Evolutionary conservation across 1,140 invertebrate species (phyloP).

Genomic region (Wiebesia pumilae): DNA sequence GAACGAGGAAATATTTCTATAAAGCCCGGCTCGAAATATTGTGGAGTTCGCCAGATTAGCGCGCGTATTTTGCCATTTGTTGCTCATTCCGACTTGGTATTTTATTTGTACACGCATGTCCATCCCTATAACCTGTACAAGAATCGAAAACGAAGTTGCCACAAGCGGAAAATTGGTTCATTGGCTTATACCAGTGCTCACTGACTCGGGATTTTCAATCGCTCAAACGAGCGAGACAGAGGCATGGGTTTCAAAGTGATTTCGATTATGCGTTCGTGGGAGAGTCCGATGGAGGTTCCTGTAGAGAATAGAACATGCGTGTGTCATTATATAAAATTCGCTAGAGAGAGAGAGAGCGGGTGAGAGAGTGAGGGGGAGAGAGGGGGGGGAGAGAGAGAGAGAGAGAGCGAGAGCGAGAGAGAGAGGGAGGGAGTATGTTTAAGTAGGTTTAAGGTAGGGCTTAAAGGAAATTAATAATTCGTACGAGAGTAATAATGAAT

Average conservation of each 20-base stretch:
- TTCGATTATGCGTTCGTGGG: slow-evolving; percentile 6
- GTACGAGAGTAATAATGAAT: slow-evolving; percentile 5
- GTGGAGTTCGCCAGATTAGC: slow-evolving; percentile 1
- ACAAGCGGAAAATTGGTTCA: slow-evolving; percentile 41
- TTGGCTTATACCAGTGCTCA: slow-evolving; percentile 9
- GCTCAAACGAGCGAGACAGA: neutral
- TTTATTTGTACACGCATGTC: neutral
- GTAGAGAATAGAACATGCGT: no score
- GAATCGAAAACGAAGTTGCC: slow-evolving; percentile 34
- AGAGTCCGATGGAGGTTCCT: neutral
- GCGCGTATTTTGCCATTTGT: slow-evolving; percentile 10
- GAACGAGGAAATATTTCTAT: neutral
- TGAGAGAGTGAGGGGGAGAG: no score
- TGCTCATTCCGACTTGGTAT: neutral
- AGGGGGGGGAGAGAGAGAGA: neutral
- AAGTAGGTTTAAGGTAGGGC: neutral
- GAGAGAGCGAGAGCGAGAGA: neutral
- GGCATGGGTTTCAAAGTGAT: slow-evolving; percentile 14
- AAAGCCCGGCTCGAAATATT: slow-evolving; percentile 30
- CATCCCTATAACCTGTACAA: neutral
- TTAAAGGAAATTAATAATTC: slow-evolving; percentile 48
- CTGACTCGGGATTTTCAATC: neutral
- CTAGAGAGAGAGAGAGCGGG: neutral
- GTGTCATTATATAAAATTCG: slow-evolving; percentile 29
- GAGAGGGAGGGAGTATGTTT: neutral